These are phyloP conservation scores for Drosophila eohydei DNA, from an alignment of 2,888 invertebrate species.

Conservation along the genomic window DNA sequence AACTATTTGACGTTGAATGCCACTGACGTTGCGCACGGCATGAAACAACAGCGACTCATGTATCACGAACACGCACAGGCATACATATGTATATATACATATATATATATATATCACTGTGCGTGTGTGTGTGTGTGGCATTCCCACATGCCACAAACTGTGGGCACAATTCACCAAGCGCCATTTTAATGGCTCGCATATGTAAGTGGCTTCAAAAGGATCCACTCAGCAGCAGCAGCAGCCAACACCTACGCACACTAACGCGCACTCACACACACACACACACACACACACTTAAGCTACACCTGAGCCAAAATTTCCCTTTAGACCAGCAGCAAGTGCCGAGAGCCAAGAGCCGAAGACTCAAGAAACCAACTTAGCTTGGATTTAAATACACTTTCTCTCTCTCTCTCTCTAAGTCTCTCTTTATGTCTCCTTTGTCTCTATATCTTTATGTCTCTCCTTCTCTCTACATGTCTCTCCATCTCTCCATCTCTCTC, in stretches of 20 bases:
- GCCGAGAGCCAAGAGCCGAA: background rate
- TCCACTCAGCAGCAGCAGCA: constrained; percentile 8
- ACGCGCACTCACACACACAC: background rate
- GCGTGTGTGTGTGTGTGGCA: background rate
- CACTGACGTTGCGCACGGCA: constrained; percentile 15
- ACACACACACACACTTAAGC: background rate
- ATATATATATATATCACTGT: background rate
- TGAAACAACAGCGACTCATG: constrained; percentile 37
- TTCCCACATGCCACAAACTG: constrained; percentile 10
- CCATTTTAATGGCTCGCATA: constrained; percentile 53
- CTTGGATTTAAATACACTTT: constrained; percentile 1
- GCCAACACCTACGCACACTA: background rate
- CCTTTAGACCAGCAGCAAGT: constrained; percentile 24
- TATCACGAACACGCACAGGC: constrained; percentile 8
- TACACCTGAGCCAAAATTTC: constrained; percentile 25
- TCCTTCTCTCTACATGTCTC: background rate
- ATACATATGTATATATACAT: background rate
- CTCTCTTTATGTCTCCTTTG: background rate
- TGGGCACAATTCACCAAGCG: constrained; percentile 20
- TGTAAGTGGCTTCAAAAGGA: constrained; percentile 47
- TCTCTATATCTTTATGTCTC: no score
- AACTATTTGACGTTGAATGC: constrained; percentile 43
- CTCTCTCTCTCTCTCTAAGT: background rate
- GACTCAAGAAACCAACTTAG: constrained; percentile 11
- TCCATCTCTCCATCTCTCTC: background rate